Evolutionary conservation across 2,797 vertebrate genomes (phyloP).

Genomic region (Gallinago nigripennis): DNA sequence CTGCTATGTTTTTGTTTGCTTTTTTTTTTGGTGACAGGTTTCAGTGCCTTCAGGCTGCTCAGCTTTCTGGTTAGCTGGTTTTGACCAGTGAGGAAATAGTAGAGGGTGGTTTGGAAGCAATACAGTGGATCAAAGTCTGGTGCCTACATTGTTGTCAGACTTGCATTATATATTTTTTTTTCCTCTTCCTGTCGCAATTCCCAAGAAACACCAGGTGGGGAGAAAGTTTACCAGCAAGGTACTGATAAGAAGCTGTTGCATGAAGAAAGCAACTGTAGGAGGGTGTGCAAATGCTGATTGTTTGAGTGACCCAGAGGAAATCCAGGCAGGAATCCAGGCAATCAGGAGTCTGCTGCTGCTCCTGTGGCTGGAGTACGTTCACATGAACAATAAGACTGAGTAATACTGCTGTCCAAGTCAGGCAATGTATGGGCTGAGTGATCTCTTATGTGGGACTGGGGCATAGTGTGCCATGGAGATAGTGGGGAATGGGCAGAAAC

Average conservation of each 20-base stretch:
- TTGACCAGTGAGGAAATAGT: not conserved
- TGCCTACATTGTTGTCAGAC: not conserved
- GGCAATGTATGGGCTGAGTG: fast-evolving
- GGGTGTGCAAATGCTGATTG: not conserved
- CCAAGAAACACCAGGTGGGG: not conserved
- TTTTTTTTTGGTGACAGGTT: not conserved
- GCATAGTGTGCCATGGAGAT: not conserved
- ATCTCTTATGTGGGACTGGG: not conserved
- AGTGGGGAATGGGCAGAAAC: not conserved
- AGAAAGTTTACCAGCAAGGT: not conserved
- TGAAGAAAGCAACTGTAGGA: not conserved
- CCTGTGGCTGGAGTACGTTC: not conserved
- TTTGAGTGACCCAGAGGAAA: not conserved
- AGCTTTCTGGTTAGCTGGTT: not conserved
- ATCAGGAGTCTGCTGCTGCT: not conserved
- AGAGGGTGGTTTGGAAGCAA: not conserved
- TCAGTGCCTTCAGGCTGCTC: not conserved
- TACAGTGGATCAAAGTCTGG: not conserved
- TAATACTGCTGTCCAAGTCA: not conserved
- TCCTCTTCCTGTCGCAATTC: not conserved
- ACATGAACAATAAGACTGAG: not conserved
- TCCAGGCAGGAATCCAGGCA: not conserved
- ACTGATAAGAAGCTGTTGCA: not conserved
- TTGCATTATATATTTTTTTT: not conserved
- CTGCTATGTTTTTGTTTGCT: not conserved